Evolutionary conservation across 2,797 vertebrate species (phyloP), one percentile per base, ranked within the genome.

Genomic region (Siniperca obscura): DNA sequence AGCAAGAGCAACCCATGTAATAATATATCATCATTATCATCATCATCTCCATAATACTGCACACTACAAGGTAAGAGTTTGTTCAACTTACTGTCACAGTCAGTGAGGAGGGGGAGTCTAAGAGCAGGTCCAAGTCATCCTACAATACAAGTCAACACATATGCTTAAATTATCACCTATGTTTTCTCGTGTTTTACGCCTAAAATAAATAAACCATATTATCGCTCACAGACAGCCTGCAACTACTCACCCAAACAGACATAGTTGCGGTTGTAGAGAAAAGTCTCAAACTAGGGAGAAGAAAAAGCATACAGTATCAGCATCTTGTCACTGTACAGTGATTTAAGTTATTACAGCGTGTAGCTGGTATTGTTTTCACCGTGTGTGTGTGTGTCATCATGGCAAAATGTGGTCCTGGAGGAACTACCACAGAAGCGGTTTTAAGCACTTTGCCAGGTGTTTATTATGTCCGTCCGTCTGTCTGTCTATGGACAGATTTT

Each of bases 51-150:
- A 56, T 52, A 3, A 46, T 21, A 7, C 25, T 72, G 11, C 27
- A 30, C 30, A 67, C 9, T 21, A 6, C 50, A 68, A 34, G 13
- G 0, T 14, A 34, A 48, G 5, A 52, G 2, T 27, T 1, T 12
- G 48, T 56, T 13, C 10, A 60, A 82, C 94, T 94, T 92, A 96
- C 96, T 55, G 93, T 84, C 17, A 90, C 83, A 19, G 94, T 93
- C 34, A 95, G 60, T 3, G 95, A 95, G 62, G 94, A 93, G 11
- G 96, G 95, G 0, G 93, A 91, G 77, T 96, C 96, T 46, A 96
- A 81, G 14, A 96, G 94, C 74, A 95, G 90, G 52, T 94, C 94
- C 90, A 96, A 73, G 80, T 96, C 96, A 91, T 94, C 91, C 96
- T 96, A 69, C 60, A 91, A 86, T 1, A 84, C 3, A 85, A 13